Evolutionary conservation across 2,797 vertebrate genomes (phyloP).

Genomic region (Australoheros facetus): DNA sequence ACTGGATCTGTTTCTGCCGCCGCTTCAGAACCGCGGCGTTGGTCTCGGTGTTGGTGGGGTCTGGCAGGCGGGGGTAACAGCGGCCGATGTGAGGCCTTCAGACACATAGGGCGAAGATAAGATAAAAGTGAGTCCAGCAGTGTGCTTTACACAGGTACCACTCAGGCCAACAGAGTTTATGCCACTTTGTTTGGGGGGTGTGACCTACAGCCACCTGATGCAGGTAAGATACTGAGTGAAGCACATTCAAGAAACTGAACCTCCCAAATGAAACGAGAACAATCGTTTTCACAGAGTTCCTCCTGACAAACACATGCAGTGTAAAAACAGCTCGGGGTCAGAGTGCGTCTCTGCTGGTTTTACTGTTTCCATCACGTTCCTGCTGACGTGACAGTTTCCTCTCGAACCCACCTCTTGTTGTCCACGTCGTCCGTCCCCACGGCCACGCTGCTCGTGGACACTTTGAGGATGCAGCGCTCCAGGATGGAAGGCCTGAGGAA

Average conservation of each 20-base stretch:
- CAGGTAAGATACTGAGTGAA: neutral
- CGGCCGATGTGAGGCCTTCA: slow-evolving; percentile 43
- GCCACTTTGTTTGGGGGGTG: neutral
- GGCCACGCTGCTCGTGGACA: slow-evolving; percentile 79
- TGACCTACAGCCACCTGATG: neutral
- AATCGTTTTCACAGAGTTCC: too few species aligned
- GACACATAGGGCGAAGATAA: neutral
- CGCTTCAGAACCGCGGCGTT: slow-evolving; percentile 82
- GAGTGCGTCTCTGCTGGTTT: too few species aligned
- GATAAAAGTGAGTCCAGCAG: too few species aligned
- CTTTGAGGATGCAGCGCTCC: slow-evolving; percentile 83
- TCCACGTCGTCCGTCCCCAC: slow-evolving; percentile 83
- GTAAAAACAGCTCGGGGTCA: too few species aligned
- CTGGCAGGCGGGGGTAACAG: slow-evolving; percentile 60
- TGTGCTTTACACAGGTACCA: too few species aligned
- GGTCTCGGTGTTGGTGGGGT: slow-evolving; percentile 78
- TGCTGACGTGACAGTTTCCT: too few species aligned
- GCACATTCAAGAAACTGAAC: too few species aligned
- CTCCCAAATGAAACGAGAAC: too few species aligned
- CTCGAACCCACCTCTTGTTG: slow-evolving; percentile 68
- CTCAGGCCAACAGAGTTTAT: too few species aligned
- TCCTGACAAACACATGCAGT: too few species aligned
- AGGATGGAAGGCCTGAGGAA: slow-evolving; percentile 79
- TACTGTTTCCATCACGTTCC: too few species aligned
- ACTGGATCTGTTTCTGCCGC: slow-evolving; percentile 88